phyloP scores from a whole-genome alignment of 1,140 invertebrate species.

The Atta colombica region DNA sequence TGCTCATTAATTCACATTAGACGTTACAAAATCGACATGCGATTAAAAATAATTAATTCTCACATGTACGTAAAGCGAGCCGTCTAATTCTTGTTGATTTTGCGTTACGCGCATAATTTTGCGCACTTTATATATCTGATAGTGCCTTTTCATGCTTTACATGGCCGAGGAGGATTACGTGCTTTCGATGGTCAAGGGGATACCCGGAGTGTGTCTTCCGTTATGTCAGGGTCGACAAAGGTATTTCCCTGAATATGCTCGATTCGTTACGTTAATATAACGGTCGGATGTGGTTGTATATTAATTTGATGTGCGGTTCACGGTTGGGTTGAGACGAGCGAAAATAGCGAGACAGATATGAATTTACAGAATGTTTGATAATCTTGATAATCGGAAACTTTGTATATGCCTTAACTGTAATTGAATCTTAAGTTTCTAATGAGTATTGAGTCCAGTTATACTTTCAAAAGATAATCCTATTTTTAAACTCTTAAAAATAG shows the following conservation, averaged over 20 bases:
- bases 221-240: constrained; percentile 53
- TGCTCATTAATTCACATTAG: constrained; percentile 49
- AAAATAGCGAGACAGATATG: constrained; percentile 46
- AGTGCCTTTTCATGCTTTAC: constrained; percentile 38
- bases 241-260: constrained; percentile 56
- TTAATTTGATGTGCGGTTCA: constrained; percentile 50
- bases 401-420: constrained; percentile 37
- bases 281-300: constrained; percentile 7
- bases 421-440: constrained; percentile 22
- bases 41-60: constrained; percentile 40
- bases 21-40: constrained; percentile 33
- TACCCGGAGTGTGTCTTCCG: constrained; percentile 36
- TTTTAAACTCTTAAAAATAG: background rate
- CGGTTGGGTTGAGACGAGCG: constrained; percentile 44
- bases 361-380: constrained; percentile 51
- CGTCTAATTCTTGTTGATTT: constrained; percentile 4
- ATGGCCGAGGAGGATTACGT: constrained; percentile 12
- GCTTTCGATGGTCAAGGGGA: constrained; percentile 32
- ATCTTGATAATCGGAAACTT: constrained; percentile 22
- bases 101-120: background rate
- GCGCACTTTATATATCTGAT: background rate
- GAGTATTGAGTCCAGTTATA: constrained; percentile 13
- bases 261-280: constrained; percentile 57
- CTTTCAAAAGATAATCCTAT: background rate
- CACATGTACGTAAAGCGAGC: background rate